phyloP scores from a whole-genome alignment of 1,140 invertebrate species.

The Drosophila willistoni region DNA sequence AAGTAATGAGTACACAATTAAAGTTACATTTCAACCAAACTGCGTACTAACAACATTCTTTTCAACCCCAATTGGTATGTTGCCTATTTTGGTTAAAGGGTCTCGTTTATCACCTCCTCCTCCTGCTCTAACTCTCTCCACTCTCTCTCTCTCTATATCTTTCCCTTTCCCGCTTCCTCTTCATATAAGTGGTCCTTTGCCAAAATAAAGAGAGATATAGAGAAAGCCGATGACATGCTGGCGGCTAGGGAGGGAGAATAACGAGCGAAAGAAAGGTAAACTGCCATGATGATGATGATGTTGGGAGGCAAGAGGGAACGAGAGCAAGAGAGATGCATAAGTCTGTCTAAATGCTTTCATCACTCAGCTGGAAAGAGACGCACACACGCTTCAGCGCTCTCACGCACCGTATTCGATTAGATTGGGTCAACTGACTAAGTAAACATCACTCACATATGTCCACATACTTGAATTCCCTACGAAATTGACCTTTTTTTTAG shows the following conservation, averaged over 20 bases:
- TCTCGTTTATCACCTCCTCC: slow-evolving; percentile 1
- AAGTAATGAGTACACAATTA: no score
- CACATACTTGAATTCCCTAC: slow-evolving; percentile 11
- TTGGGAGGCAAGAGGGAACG: slow-evolving; percentile 1
- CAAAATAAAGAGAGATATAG: slow-evolving; percentile 29
- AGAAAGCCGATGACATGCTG: slow-evolving; percentile 11
- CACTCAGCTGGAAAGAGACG: slow-evolving; percentile 73
- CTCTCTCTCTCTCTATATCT: neutral
- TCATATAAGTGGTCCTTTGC: slow-evolving; percentile 63
- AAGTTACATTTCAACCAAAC: neutral
- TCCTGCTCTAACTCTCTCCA: neutral
- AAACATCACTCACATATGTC: slow-evolving; percentile 31
- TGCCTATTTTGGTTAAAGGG: neutral
- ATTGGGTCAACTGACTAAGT: slow-evolving; percentile 15
- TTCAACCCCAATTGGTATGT: neutral
- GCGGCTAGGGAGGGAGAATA: neutral
- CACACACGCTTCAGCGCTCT: slow-evolving; percentile 63
- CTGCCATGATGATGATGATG: no score
- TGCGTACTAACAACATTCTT: neutral
- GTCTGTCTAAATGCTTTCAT: slow-evolving; percentile 77
- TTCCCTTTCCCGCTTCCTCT: neutral
- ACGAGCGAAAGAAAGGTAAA: neutral
- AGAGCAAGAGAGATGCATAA: neutral
- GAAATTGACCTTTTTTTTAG: slow-evolving; percentile 34
- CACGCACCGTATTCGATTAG: slow-evolving; percentile 48